These are phyloP conservation scores for Latrodectus geometricus DNA, from an alignment of 1,140 invertebrate species.

Conservation along the genomic window DNA sequence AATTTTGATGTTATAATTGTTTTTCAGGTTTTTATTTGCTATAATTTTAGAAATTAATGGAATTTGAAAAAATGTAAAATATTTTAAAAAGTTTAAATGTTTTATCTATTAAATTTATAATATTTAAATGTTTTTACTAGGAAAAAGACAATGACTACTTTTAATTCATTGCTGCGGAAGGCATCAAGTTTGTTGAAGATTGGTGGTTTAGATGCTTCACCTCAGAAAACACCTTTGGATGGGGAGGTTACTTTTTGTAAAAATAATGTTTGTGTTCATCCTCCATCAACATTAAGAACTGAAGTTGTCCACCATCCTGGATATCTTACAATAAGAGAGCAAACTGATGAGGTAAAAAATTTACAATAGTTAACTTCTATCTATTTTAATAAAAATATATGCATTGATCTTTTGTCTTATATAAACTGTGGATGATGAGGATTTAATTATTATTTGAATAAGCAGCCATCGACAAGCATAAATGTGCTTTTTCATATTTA, in stretches of 20 bases:
- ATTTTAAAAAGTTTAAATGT: neutral
- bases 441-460: no score
- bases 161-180: conserved; percentile 48
- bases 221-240: conserved; percentile 69
- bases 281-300: conserved; percentile 74
- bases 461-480: no score
- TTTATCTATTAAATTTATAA: neutral
- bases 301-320: conserved; percentile 87
- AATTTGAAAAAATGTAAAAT: neutral
- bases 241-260: conserved; percentile 86
- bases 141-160: conserved; percentile 40
- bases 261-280: conserved; percentile 97
- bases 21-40: no score
- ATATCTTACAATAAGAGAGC: conserved; percentile 86
- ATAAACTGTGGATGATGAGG: no score
- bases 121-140: neutral
- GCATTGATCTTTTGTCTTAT: no score
- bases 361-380: neutral
- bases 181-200: conserved; percentile 57
- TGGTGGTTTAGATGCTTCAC: conserved; percentile 34
- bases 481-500: no score
- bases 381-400: neutral
- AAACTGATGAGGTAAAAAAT: conserved; percentile 69
- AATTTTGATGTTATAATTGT: no score
- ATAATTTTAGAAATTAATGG: no score